Conservation (phyloP, 2,888 invertebrate genomes). For the Dichetophora obliterata region DNA sequence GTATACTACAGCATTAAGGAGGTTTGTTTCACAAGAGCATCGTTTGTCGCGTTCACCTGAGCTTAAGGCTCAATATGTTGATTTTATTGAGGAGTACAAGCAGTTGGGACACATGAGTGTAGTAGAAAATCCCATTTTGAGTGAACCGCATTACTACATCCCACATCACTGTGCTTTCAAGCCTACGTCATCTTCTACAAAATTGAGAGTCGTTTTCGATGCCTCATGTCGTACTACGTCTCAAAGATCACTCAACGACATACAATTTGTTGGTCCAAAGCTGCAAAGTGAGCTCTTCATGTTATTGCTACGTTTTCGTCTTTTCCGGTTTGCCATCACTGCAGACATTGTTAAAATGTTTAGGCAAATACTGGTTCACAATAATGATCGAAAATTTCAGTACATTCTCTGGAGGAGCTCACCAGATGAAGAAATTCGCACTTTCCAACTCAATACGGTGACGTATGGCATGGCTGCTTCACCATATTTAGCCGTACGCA, state of each 20-base stretch:
- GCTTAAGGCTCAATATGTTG: constrained; percentile 41
- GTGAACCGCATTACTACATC: constrained; percentile 35
- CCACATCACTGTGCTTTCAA: constrained; percentile 46
- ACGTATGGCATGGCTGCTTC: no score
- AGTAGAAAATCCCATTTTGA: constrained; percentile 1
- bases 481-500: no score
- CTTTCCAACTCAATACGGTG: no score
- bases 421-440: no score
- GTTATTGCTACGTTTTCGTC: no score
- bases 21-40: constrained; percentile 43
- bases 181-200: constrained; percentile 38
- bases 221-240: constrained; percentile 37
- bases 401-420: background rate
- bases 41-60: constrained; percentile 33
- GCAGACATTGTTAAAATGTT: no score
- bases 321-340: no score
- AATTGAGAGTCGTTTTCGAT: constrained; percentile 45
- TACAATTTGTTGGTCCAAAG: no score
- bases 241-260: constrained; percentile 33
- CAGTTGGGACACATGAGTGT: constrained; percentile 68
- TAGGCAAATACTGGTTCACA: no score
- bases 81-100: constrained; percentile 46
- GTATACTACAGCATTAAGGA: constrained; percentile 35
- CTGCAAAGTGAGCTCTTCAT: no score
- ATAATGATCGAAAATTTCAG: no score